Evolutionary conservation across 2,888 invertebrate species (phyloP), one percentile per base, ranked within the genome.

Genomic region (Pogonocherus hispidulus): DNA sequence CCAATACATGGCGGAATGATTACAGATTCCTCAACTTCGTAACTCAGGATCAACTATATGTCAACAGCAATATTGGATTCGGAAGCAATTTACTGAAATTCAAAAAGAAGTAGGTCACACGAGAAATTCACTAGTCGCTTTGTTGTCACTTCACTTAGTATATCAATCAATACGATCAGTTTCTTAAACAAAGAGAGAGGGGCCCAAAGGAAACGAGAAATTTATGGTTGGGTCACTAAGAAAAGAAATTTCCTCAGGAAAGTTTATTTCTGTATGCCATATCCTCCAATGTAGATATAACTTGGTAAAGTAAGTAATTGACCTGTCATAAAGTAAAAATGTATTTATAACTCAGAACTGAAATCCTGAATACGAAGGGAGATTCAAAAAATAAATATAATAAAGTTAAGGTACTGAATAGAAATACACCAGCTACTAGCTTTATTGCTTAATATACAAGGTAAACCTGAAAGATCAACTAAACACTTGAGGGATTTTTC

Each of bases 31-130:
- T 64, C 60, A 19, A 66, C 68, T 72, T 72, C 76, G 72, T 76
- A 71, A 72, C 66, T 62, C 60, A 66, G 74, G 76, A 76, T 76
- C 77, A 73, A 66, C 76, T 72, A 73, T 77, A 76, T 78, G 79
- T 79, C 79, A 79, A 79, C 77, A 78, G 72, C 75, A 74, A 76
- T 77, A 79, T 78, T 78, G 76, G 78, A 76, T 79, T 78, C 77
- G 78, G 78, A 79, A 79, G 78, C 78, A 77, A 78, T 79, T 77
- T 78, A 74, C 72, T 60, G 72, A 67, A 74, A 72, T 72, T 76
- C 70, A 73, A 75, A 78, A 76, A 75, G 78, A 76, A 79, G 72
- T 76, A 77, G 75, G 70, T 75, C 77, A 75, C 75, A 74, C 71
- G 72, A 73, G 77, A 75, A 76, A 79, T 79, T 77, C 78, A 75